Conservation (phyloP, 2,888 invertebrate genomes). For the Byasa hedistus region DNA sequence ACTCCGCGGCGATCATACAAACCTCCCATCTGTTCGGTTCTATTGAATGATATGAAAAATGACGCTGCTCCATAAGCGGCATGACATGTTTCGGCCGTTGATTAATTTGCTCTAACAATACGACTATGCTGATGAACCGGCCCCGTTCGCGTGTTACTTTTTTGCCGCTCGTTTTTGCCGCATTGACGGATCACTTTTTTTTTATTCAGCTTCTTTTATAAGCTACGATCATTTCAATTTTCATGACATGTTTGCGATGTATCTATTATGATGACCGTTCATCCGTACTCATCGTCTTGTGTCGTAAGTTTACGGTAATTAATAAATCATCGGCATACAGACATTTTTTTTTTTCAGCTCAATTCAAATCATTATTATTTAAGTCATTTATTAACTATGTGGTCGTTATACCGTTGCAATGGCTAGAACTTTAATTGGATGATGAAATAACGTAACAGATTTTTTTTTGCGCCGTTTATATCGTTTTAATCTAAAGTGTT, state of each 20-base stretch:
- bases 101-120: conserved; percentile 48
- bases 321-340: background rate
- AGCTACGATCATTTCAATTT: conserved; percentile 24
- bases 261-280: conserved; percentile 15
- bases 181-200: conserved; percentile 26
- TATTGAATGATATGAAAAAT: conserved; percentile 41
- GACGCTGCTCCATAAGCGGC: conserved; percentile 39
- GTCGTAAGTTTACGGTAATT: conserved; percentile 8
- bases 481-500: conserved; percentile 8
- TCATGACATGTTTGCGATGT: conserved; percentile 18
- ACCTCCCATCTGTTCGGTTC: conserved; percentile 42
- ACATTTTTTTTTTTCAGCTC: conserved; percentile 4
- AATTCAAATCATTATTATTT: conserved; percentile 8
- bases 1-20: conserved; percentile 35
- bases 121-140: conserved; percentile 52
- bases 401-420: conserved; percentile 13
- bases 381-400: conserved; percentile 2
- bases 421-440: conserved; percentile 8
- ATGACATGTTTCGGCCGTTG: conserved; percentile 38
- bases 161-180: conserved; percentile 23
- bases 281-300: conserved; percentile 11
- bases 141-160: conserved; percentile 37
- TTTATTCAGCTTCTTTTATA: conserved; percentile 11
- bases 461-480: conserved; percentile 14
- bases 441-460: background rate